phyloP scores from a whole-genome alignment of 2,888 invertebrate species.

The Gryllus longicercus region DNA sequence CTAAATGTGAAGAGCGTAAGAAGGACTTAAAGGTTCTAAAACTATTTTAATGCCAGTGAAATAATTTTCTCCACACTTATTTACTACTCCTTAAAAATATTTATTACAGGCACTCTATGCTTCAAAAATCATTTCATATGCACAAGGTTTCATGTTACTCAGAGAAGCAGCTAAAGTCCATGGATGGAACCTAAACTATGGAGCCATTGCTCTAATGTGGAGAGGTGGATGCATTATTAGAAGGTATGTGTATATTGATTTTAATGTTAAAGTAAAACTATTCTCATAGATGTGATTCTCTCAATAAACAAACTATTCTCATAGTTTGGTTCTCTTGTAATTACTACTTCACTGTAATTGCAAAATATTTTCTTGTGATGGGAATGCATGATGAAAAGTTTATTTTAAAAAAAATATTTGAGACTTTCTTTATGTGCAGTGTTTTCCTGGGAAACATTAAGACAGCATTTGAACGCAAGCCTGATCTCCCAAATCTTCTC shows the following conservation, averaged over 20 bases:
- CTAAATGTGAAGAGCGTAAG: constrained; percentile 37
- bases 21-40: not conserved
- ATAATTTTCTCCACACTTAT: too few relatives aligned
- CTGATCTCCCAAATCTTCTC: constrained; percentile 78
- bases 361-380: not conserved
- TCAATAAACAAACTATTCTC: not conserved
- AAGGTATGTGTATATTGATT: constrained; percentile 52
- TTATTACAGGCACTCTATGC: constrained; percentile 80
- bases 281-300: not conserved
- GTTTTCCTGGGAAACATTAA: constrained; percentile 88
- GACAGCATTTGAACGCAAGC: constrained; percentile 86
- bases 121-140: constrained; percentile 97
- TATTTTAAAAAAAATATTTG: not conserved
- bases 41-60: too few relatives aligned
- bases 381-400: not conserved
- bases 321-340: too few relatives aligned
- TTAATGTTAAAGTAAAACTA: not conserved
- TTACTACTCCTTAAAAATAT: not conserved
- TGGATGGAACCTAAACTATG: constrained; percentile 94
- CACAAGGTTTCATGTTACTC: constrained; percentile 96
- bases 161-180: constrained; percentile 87
- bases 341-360: not conserved
- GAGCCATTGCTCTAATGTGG: constrained; percentile 99
- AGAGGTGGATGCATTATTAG: constrained; percentile 98
- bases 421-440: constrained; percentile 47